Percentiles rank a stretch among this genome's conserved stretches.
Conservation (phyloP, 2,113 vertebrate genomes). For the Colaptes auratus region DNA sequence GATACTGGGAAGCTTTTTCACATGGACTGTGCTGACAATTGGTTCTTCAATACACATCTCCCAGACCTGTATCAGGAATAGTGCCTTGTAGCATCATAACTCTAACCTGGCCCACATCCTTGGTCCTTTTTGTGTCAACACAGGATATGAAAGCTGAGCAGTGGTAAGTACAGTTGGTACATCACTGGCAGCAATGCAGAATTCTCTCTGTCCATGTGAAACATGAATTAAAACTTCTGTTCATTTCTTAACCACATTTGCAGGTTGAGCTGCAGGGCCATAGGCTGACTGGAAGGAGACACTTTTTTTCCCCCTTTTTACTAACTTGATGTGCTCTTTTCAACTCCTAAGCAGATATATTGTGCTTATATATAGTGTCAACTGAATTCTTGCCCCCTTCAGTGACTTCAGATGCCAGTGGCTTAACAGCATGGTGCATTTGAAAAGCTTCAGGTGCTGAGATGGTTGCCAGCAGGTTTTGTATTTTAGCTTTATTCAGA, state of each 20-base stretch:
- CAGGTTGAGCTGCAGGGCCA: slow-evolving; percentile 45
- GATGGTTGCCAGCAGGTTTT: not conserved
- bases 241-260: slow-evolving; percentile 27
- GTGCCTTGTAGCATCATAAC: not conserved
- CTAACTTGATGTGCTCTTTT: slow-evolving; percentile 28
- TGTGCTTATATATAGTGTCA: not conserved
- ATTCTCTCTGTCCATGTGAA: slow-evolving; percentile 23
- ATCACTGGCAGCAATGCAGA: not conserved
- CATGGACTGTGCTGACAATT: not conserved
- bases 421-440: slow-evolving; percentile 52
- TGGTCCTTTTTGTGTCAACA: not conserved
- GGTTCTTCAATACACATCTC: not conserved
- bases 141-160: slow-evolving; percentile 23
- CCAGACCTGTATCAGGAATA: not conserved
- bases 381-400: not conserved
- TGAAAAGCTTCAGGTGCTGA: not conserved
- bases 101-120: not conserved
- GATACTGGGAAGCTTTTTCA: not conserved
- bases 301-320: not conserved
- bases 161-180: slow-evolving; percentile 55
- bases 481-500: not conserved
- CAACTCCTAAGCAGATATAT: not conserved
- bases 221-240: slow-evolving; percentile 5
- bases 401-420: slow-evolving; percentile 29
- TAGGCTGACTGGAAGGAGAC: slow-evolving; percentile 25